Evolutionary conservation across 1,140 invertebrate species (phyloP), one percentile per base, ranked within the genome.

Genomic region (Panagrolaimus sp.): DNA sequence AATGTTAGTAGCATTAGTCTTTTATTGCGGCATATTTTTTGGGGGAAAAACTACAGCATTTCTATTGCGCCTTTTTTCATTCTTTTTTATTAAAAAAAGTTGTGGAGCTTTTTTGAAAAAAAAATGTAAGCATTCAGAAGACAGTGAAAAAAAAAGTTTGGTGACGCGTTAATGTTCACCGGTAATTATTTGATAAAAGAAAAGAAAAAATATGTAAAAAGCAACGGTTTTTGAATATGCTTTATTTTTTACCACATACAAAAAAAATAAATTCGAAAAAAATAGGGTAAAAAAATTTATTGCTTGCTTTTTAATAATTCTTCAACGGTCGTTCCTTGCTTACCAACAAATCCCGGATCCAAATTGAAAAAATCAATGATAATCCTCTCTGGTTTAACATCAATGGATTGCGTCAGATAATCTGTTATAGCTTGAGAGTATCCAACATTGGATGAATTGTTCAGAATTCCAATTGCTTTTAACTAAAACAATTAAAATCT

Each of bases 401-500:
- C 21, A 58, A 58, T 58, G 28, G 52, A 58, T 58, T 58, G 21
- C 4, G 28, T 28, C 1, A 58, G 52, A n/a, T 58, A 58, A 21
- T 58, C 21, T 21, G 52, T 58, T 12, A 58, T 58, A n/a, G 21
- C 52, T 26, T 21, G 21, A 28, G 52, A 58, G 17, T n/a, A 58
- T 26, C 52, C 21, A 21, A 58, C 52, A 28, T 58, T 58, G 8
- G 52, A 58, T 21, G 21, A 12, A 4, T 21, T 21, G 17, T 58
- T 58, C 14, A 58, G 28, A n/a, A 58, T 28, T 21, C 28, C 28
- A 12, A 58, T 28, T 14, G 52, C 52, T 58, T 58, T 58, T 26
- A 58, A 26, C 52, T 58, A 58, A 58, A 24, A 58, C 8, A 24
- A 21, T 52, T 52, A 7, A 52, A 52, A 52, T 52, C n/a, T 21